Base-by-base conservation (phyloP, 2,888 invertebrate genomes). In the Xylota sylvarum region DNA sequence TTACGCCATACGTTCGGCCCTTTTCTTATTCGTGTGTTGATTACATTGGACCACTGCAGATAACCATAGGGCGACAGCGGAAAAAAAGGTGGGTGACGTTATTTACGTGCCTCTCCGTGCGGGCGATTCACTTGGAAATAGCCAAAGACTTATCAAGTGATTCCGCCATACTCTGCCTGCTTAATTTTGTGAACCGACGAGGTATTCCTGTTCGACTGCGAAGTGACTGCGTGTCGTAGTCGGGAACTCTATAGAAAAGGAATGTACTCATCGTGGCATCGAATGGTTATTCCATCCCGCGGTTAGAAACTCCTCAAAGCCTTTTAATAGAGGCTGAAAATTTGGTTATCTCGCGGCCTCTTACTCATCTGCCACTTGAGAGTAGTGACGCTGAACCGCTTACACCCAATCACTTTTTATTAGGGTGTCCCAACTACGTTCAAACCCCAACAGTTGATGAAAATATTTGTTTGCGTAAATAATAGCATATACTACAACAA, bases 61-160 rank as follows among this genome's bases (percentile, higher is more conserved):
- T 64, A 1, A 10, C 64, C 1, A 58, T 69, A 14, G 78, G 82
- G 6, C 55, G 82, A 17, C 73, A 88, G 35, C 32, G 40, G 5
- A 88, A 88, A 17, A n/a, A 88, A 87, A 37, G 76, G 85, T 89
- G 85, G 88, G 72, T 87, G 3, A 87, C 87, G 7, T 14, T 86
- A 7, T 86, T 72, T 40, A 78, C n/a, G n/a, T 86, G 81, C 30
- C 35, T 78, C 9, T 52, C 73, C 9, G 43, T 58, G 9, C 58
- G 78, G 1, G 82, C 83, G 1, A 35, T 82, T 1, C 87, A 87
- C 19, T 6, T 82, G 10, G 87, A 88, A 52, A 0, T 85, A 9
- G 81, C 85, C 9, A 60, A 19, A 10, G 58, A 65, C 62, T 32
- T 80, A 5, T 83, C 78, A 5, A 86, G 76, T 6, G 86, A 86